Evolutionary conservation across 2,888 invertebrate genomes (phyloP).

Genomic region (Eustalomyia histrio): DNA sequence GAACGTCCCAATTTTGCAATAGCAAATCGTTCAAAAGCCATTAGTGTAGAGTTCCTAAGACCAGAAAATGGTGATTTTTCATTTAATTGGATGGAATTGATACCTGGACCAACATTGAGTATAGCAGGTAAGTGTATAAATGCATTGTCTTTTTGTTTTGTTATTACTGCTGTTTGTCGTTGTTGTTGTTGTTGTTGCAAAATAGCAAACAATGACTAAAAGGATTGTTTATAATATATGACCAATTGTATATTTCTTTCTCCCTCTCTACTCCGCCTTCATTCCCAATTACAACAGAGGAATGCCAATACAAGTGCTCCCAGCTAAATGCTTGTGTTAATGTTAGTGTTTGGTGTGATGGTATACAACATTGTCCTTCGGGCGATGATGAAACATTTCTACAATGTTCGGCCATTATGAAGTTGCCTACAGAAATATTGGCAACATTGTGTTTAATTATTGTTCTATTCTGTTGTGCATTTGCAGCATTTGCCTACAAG

Average conservation of each 20-base stretch:
- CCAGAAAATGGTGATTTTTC: slow-evolving; percentile 87
- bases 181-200: not conserved
- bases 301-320: slow-evolving; percentile 88
- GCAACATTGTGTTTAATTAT: slow-evolving; percentile 81
- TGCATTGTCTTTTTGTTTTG: slow-evolving; percentile 10
- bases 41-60: slow-evolving; percentile 89
- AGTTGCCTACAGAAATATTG: slow-evolving; percentile 88
- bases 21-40: slow-evolving; percentile 82
- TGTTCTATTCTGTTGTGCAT: slow-evolving; percentile 79
- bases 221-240: not conserved
- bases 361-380: slow-evolving; percentile 87
- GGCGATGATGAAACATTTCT: slow-evolving; percentile 89
- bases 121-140: slow-evolving; percentile 74
- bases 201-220: not conserved
- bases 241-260: not conserved
- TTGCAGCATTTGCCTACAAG: slow-evolving; percentile 81
- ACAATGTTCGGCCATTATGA: slow-evolving; percentile 88
- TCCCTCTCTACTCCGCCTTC: not conserved
- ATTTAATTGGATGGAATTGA: slow-evolving; percentile 91
- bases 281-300: slow-evolving; percentile 78
- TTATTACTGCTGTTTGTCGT: not conserved
- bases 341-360: slow-evolving; percentile 90
- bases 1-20: slow-evolving; percentile 82
- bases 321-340: slow-evolving; percentile 91
- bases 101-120: slow-evolving; percentile 80